These are phyloP conservation scores for Protodeltote pygarga DNA, from an alignment of 2,888 invertebrate genomes.

Conservation along the genomic window DNA sequence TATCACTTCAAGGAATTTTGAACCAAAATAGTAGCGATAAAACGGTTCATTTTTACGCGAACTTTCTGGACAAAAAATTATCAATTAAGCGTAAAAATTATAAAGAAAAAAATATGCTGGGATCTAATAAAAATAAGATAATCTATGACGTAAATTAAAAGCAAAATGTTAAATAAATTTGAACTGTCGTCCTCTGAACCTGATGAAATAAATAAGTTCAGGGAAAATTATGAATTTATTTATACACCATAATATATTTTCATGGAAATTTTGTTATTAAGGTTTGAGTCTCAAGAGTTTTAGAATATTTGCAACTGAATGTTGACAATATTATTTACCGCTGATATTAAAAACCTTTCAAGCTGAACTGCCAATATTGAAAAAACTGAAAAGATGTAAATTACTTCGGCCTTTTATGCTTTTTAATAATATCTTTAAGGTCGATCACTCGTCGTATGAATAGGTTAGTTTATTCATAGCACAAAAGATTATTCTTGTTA, in stretches of 20 bases:
- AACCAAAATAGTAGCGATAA: constrained; percentile 7
- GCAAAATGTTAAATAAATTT: background rate
- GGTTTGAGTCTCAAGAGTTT: constrained; percentile 6
- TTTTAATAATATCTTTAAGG: constrained; percentile 1
- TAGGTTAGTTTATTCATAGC: no score
- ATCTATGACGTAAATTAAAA: background rate
- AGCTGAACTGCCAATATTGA: constrained; percentile 8
- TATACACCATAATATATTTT: no score
- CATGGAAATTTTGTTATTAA: background rate
- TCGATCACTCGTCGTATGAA: background rate
- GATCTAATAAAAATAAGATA: background rate
- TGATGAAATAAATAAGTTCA: no score
- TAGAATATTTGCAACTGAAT: constrained; percentile 7
- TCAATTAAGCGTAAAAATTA: background rate
- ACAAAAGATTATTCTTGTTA: no score
- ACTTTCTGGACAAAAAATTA: constrained; percentile 3
- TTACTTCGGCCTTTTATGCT: background rate
- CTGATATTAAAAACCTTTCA: constrained; percentile 11
- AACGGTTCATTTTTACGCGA: constrained; percentile 4
- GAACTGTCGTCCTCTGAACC: no score
- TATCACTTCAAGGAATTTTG: constrained; percentile 31
- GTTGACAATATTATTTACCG: constrained; percentile 9
- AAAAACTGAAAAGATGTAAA: background rate
- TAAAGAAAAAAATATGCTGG: constrained; percentile 4
- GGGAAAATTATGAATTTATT: constrained; percentile 3